Evolutionary conservation across 2,113 vertebrate species (phyloP).

Genomic region (Forbesichthys papilliferus): DNA sequence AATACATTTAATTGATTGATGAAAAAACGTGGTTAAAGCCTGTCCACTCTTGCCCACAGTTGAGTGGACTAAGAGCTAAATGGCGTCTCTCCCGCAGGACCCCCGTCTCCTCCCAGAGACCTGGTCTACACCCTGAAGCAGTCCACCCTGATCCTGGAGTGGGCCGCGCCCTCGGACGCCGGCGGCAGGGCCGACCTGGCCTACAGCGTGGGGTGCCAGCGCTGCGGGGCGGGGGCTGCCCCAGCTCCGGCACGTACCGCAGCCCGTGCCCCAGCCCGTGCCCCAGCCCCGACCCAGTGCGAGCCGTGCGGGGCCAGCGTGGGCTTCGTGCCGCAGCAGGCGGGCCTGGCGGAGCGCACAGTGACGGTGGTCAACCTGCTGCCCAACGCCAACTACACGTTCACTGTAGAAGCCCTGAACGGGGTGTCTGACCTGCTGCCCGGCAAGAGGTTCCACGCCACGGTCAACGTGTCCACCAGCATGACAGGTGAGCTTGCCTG

Average conservation of each 20-base stretch:
- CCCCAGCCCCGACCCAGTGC: slow-evolving; percentile 60
- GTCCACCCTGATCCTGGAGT: slow-evolving; percentile 85
- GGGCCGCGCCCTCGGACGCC: slow-evolving; percentile 81
- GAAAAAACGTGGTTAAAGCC: too few relatives aligned
- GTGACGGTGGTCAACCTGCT: slow-evolving; percentile 91
- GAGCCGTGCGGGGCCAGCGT: slow-evolving; percentile 84
- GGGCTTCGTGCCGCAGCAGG: slow-evolving; percentile 91
- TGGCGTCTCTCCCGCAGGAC: slow-evolving; percentile 70
- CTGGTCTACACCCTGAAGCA: slow-evolving; percentile 87
- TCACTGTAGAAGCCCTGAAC: slow-evolving; percentile 87
- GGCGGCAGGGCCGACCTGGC: slow-evolving; percentile 87
- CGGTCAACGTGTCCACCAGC: slow-evolving; percentile 87
- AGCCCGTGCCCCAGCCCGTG: too few relatives aligned
- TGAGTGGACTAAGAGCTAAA: background rate
- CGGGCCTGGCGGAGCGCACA: slow-evolving; percentile 81
- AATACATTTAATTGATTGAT: too few relatives aligned
- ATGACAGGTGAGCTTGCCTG: slow-evolving; percentile 78
- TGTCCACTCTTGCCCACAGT: background rate
- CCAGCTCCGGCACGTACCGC: too few relatives aligned
- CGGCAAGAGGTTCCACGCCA: slow-evolving; percentile 77
- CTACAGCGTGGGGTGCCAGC: slow-evolving; percentile 86
- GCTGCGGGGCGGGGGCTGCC: slow-evolving; percentile 56
- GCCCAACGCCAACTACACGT: slow-evolving; percentile 88
- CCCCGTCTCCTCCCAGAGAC: slow-evolving; percentile 86
- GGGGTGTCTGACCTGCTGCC: slow-evolving; percentile 86